phyloP scores from a whole-genome alignment of 1,140 invertebrate genomes.

The Choristoneura fumiferana region DNA sequence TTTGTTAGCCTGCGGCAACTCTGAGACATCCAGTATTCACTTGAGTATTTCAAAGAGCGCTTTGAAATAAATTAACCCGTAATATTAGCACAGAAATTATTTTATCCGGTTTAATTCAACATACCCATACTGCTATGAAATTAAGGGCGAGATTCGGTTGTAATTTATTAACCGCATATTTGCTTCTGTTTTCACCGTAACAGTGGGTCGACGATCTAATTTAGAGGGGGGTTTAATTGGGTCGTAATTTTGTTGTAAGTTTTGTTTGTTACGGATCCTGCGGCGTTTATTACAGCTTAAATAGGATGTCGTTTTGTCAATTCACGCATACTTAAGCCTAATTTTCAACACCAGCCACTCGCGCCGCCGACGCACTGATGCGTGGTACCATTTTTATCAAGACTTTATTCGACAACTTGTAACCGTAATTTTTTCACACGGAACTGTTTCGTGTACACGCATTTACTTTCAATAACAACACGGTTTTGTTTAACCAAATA shows the following conservation, averaged over 20 bases:
- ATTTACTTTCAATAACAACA: conserved; percentile 12
- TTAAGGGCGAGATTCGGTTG: conserved; percentile 8
- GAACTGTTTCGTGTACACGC: conserved; percentile 10
- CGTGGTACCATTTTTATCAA: neutral
- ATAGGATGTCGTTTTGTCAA: conserved; percentile 18
- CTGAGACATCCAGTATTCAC: conserved; percentile 6
- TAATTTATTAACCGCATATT: conserved; percentile 16
- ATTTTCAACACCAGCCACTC: conserved; percentile 10
- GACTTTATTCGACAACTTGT: conserved; percentile 7
- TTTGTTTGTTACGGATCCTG: conserved; percentile 32
- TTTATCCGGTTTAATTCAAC: conserved; percentile 7
- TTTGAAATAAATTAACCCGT: conserved; percentile 14
- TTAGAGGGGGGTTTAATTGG: conserved; percentile 46
- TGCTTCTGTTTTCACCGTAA: conserved; percentile 13
- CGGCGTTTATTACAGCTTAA: conserved; percentile 24
- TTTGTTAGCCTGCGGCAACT: conserved; percentile 12
- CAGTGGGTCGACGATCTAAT: conserved; percentile 41
- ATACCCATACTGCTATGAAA: conserved; percentile 1
- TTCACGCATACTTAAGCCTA: conserved; percentile 16
- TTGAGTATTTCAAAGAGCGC: conserved; percentile 5
- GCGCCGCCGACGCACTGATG: neutral
- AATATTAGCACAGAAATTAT: conserved; percentile 7
- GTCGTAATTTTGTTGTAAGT: conserved; percentile 40
- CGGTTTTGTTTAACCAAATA: conserved; percentile 20
- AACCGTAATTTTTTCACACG: conserved; percentile 1